Evolutionary conservation across 2,113 vertebrate species (phyloP), one percentile per base, ranked within the genome.

Genomic region (Gallinago media): DNA sequence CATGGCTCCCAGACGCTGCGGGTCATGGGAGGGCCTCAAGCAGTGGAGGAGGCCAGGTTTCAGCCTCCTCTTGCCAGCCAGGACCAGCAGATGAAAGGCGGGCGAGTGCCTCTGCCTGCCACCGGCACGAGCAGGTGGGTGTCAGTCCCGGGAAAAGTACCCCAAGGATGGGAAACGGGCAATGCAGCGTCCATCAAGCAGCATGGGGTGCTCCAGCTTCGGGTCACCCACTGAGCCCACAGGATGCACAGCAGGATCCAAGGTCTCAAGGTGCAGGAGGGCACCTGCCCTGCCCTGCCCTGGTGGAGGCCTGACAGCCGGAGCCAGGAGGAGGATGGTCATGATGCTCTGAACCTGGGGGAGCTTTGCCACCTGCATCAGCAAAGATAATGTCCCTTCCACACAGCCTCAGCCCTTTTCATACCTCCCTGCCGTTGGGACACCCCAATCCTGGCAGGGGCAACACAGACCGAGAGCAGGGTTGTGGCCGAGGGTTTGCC

Each of bases 141-240:
- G 46, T 62, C n/a, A 34, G 40, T 70, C 16, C n/a, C 6, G 3
- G 42, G 38, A 83, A 49, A 86, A 77, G 36, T 20, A 49, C 21
- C 21, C 26, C 0, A 0, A 62, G n/a, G 40, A 20, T 1, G 1
- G n/a, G 20, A 88, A 52, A 66, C 13, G 3, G n/a, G 31, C 0
- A 0, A 29, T 71, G 52, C 46, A 59, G 40, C 11, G 27, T 18
- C 49, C 58, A 10, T 73, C 3, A 15, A 49, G 32, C 38, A 47
- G 27, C 1, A 0, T 1, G 1, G 75, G 52, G 50, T 72, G 19
- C 32, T 82, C 52, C 15, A 6, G 44, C 11, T 49, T 84, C 25
- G 3, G 12, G 36, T 89, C 13, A 81, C 61, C 31, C 55, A n/a
- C 25, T 2, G 23, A 38, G 6, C 5, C 1, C 68, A 54, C 0